Base-by-base conservation (phyloP, 1,140 invertebrate genomes). In the Phthorimaea operculella region DNA sequence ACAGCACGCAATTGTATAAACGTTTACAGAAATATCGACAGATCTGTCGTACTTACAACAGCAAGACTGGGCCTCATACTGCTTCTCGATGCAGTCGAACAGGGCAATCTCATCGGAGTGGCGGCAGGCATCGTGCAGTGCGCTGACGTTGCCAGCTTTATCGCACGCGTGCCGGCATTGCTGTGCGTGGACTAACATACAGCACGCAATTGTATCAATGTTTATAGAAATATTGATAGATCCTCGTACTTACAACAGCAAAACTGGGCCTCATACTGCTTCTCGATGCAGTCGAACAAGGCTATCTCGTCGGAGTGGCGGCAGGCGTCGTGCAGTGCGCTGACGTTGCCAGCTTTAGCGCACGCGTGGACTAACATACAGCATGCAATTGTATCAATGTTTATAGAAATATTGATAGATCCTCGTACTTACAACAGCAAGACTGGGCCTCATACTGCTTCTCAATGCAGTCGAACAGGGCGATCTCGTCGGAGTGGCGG, bases 21-120 rank as follows among this genome's bases (percentile, higher is more conserved):
- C n/a, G n/a, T n/a, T n/a, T n/a, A n/a, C n/a, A n/a, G n/a, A n/a
- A n/a, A n/a, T n/a, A n/a, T n/a, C n/a, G n/a, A n/a, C n/a, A n/a
- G n/a, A n/a, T n/a, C n/a, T n/a, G n/a, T n/a, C n/a, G n/a, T n/a
- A 70, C 87, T 85, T 33, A 94, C 90, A 71, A 68, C 94, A 96
- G 69, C 94, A 96, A 53, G 85, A 86, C 65, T 94, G 92, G 0
- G 91, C 92, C 14, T 89, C 89, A 65, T 92, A 88, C 64, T 93
- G 92, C 33, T 87, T 87, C 58, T 94, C 91, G 11, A 96, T 79
- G 67, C 94, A 96, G 39, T 89, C 88, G 70, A 90, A 94, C 62
- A 95, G 90, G 34, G 89, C 87, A 10, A 92, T 89, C 76, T 96
- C 93, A 68, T 96, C 93, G 68, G 93, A 94, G 4, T 89, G 87